Conservation (phyloP, 2,113 vertebrate genomes). For the Grallaria varia region DNA sequence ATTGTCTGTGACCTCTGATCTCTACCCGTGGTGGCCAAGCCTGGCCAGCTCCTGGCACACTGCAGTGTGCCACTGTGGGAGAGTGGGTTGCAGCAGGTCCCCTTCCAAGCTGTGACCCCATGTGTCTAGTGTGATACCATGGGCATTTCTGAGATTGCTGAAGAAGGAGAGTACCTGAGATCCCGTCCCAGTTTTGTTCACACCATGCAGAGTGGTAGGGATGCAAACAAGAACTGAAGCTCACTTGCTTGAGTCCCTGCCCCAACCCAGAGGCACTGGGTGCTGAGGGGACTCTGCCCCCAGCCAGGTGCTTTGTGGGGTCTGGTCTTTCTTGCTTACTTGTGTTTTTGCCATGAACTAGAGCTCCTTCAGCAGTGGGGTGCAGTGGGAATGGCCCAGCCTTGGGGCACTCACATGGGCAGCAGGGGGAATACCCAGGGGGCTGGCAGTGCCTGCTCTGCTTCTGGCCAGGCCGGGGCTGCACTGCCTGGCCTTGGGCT, state of each 20-base stretch:
- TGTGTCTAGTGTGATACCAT: rapidly evolving
- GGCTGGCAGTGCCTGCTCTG: background rate
- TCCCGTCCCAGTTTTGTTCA: rapidly evolving
- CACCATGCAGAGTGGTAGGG: rapidly evolving
- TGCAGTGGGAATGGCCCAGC: background rate
- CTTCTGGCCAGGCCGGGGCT: rapidly evolving
- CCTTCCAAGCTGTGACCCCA: background rate
- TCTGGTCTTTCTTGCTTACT: background rate
- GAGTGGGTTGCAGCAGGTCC: background rate
- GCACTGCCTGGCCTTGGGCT: background rate
- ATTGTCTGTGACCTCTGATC: background rate
- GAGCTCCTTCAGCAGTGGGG: background rate
- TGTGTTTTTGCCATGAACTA: background rate
- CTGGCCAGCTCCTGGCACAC: rapidly evolving
- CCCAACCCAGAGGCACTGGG: rapidly evolving
- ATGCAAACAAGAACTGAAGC: background rate
- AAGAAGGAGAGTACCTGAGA: background rate
- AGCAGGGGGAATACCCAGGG: background rate
- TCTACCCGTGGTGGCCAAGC: background rate
- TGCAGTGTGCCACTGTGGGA: rapidly evolving
- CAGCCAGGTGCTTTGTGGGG: background rate
- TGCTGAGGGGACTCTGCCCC: background rate
- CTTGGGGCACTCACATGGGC: background rate
- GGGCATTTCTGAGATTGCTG: background rate
- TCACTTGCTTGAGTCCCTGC: background rate